phyloP scores from a whole-genome alignment of 2,113 vertebrate genomes.

The Leptocoma aspasia region DNA sequence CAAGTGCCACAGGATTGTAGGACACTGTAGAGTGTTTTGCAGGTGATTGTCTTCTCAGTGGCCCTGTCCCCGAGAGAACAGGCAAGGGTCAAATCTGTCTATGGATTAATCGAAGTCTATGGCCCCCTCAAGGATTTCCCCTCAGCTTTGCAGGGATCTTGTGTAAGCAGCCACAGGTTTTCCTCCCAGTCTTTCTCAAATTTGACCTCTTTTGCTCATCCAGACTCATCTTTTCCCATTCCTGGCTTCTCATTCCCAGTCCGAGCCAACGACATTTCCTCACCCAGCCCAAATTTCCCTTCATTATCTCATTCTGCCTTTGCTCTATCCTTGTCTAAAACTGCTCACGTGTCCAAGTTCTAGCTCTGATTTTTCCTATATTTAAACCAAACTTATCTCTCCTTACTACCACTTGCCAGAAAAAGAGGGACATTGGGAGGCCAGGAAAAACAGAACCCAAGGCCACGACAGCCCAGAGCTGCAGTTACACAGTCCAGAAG shows the following conservation, averaged over 20 bases:
- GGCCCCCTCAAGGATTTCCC: neutral
- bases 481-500: neutral
- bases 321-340: neutral
- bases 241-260: neutral
- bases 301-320: neutral
- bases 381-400: neutral
- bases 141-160: neutral
- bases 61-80: neutral
- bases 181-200: neutral
- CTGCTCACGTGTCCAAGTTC: neutral
- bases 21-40: neutral
- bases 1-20: neutral
- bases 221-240: neutral
- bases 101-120: neutral
- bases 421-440: neutral
- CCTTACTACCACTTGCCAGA: neutral
- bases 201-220: neutral
- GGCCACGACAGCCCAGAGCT: neutral
- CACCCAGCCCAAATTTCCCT: neutral
- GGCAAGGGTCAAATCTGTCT: neutral
- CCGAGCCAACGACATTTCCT: neutral
- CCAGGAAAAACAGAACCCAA: neutral
- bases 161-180: rapidly evolving
- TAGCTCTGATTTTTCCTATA: neutral
- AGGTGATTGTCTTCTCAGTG: neutral